A percentile compares a stretch with the other conserved stretches of the same genome.
These are phyloP conservation scores for Telmatochromis sp. DNA, from an alignment of 2,113 vertebrate genomes.

Conservation along the genomic window DNA sequence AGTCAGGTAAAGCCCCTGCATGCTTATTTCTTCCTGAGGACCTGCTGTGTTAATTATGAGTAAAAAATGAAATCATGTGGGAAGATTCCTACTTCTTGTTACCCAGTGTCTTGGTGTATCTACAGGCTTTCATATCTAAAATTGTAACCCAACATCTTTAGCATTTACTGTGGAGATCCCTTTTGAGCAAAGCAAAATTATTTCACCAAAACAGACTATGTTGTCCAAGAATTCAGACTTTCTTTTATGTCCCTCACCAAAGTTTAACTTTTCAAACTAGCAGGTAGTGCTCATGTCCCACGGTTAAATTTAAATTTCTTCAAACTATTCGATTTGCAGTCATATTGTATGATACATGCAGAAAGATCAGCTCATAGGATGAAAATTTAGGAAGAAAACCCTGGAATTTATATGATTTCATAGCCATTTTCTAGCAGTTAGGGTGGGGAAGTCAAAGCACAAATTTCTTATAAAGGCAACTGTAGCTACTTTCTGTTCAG, in stretches of 20 bases:
- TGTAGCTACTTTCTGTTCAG: not conserved
- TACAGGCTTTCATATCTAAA: not conserved
- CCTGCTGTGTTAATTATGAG: not conserved
- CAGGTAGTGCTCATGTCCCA: not conserved
- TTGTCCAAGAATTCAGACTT: not conserved
- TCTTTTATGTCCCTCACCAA: not conserved
- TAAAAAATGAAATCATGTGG: not conserved
- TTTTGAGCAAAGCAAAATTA: not conserved
- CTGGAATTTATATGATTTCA: not conserved
- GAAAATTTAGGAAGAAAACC: not conserved
- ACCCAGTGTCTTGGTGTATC: not conserved
- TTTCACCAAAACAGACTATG: not conserved
- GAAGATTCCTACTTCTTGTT: not conserved
- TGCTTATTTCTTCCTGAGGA: not conserved
- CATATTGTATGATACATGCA: not conserved
- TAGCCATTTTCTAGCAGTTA: not conserved
- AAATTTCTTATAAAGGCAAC: not conserved
- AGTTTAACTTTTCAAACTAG: not conserved
- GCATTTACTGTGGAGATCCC: not conserved
- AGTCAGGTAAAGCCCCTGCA: not conserved
- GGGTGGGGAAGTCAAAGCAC: fast-evolving
- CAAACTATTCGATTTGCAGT: not conserved
- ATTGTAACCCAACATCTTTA: not conserved
- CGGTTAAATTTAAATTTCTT: not conserved
- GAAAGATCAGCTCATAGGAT: not conserved